Evolutionary conservation across 2,797 vertebrate genomes (phyloP).

Genomic region (Emydoidea blandingii): DNA sequence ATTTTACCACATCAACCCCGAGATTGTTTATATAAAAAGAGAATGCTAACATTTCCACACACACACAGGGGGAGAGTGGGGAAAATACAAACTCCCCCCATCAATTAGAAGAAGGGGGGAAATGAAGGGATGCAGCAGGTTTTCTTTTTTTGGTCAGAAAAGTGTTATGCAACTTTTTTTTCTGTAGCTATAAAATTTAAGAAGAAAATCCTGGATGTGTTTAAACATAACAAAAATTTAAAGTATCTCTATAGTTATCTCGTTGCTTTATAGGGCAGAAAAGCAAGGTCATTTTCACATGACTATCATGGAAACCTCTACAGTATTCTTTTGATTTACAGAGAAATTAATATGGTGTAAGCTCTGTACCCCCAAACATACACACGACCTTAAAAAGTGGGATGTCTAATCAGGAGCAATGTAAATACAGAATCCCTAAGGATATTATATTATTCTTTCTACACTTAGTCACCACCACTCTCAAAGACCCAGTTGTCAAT

Average conservation of each 20-base stretch:
- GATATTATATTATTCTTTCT: conserved; percentile 43
- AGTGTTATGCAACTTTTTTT: background rate
- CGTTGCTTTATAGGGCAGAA: background rate
- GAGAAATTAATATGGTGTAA: background rate
- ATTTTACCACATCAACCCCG: background rate
- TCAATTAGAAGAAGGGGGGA: conserved; percentile 45
- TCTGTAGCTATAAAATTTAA: background rate
- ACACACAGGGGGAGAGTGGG: background rate
- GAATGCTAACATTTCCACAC: conserved; percentile 44
- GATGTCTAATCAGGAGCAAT: background rate
- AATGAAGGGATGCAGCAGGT: background rate
- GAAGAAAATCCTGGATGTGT: background rate
- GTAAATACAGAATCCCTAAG: background rate
- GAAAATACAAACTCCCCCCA: conserved; percentile 70
- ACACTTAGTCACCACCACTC: conserved; percentile 64
- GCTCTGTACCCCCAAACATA: background rate
- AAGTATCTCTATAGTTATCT: background rate
- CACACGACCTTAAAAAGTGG: background rate
- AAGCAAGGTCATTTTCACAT: background rate
- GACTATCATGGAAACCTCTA: background rate
- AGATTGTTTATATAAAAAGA: conserved; percentile 35
- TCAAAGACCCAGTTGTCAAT: background rate
- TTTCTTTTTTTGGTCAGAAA: background rate
- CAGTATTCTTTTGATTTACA: conserved; percentile 23
- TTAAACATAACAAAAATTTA: conserved; percentile 3